Percentiles rank a stretch among this genome's conserved stretches.
Evolutionary conservation across 2,888 invertebrate species (phyloP).

Genomic region (Diaphora mendica): DNA sequence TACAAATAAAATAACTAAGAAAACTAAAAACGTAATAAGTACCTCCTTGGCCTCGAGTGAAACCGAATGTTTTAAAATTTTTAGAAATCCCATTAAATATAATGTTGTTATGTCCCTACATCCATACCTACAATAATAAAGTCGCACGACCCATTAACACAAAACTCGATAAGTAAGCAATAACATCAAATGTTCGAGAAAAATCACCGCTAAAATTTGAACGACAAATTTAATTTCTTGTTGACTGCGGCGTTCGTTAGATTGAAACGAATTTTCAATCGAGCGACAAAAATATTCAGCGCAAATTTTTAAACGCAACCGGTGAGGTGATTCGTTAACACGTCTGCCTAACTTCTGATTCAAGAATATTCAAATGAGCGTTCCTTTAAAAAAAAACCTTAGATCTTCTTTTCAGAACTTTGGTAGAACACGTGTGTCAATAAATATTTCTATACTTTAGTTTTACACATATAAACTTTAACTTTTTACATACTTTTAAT

Average conservation of each 20-base stretch:
- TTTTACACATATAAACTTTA: neutral
- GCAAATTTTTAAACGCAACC: conserved; percentile 60
- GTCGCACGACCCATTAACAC: conserved; percentile 7
- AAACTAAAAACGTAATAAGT: neutral
- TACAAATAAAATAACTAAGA: neutral
- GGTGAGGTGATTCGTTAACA: conserved; percentile 52
- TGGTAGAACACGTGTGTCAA: neutral
- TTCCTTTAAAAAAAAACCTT: conserved; percentile 37
- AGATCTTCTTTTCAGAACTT: conserved; percentile 22
- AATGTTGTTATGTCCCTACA: neutral
- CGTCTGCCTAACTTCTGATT: conserved; percentile 50
- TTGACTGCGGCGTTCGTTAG: conserved; percentile 74
- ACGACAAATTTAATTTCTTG: conserved; percentile 75
- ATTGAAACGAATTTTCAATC: conserved; percentile 74
- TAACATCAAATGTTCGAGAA: conserved; percentile 43
- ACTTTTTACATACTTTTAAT: neutral
- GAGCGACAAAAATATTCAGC: conserved; percentile 66
- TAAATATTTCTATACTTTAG: neutral
- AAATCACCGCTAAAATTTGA: conserved; percentile 64
- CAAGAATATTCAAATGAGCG: conserved; percentile 50
- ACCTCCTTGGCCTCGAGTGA: neutral
- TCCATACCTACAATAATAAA: neutral
- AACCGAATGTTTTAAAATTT: neutral
- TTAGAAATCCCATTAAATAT: neutral
- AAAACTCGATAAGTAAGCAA: conserved; percentile 33